These are phyloP conservation scores for Glareola pratincola DNA, from an alignment of 2,113 vertebrate species.

Conservation along the genomic window DNA sequence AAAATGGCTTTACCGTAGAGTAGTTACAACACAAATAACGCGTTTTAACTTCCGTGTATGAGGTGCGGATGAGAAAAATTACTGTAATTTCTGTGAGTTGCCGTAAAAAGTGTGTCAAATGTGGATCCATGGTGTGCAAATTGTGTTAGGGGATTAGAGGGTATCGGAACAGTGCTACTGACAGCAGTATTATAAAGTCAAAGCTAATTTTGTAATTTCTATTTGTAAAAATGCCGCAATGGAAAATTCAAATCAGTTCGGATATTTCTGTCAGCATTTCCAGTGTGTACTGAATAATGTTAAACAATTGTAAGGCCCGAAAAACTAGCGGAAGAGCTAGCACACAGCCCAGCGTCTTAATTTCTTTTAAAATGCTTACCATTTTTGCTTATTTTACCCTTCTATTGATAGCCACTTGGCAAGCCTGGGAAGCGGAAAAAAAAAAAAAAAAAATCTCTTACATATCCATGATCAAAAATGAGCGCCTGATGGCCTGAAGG, in stretches of 20 bases:
- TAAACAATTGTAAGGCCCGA: not conserved
- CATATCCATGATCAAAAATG: slow-evolving; percentile 88
- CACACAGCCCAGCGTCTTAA: not conserved
- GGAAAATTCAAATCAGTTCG: not conserved
- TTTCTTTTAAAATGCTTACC: slow-evolving; percentile 64
- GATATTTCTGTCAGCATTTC: not conserved
- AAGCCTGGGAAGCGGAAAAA: slow-evolving; percentile 71
- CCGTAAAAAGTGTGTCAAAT: not conserved
- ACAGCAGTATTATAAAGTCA: not conserved
- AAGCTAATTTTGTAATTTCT: not conserved
- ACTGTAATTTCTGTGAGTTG: not conserved
- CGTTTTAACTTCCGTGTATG: not conserved
- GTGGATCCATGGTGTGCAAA: not conserved
- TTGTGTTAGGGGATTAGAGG: not conserved
- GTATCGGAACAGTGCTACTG: not conserved
- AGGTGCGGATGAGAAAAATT: not conserved
- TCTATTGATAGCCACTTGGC: slow-evolving; percentile 73
- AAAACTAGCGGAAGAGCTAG: not conserved
- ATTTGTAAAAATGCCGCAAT: not conserved
- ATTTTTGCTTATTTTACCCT: slow-evolving; percentile 70
- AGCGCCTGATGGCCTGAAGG: slow-evolving; percentile 84
- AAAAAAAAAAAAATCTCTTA: slow-evolving; percentile 69
- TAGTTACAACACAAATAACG: not conserved
- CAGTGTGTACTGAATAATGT: not conserved
- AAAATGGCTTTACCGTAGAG: not conserved